Base-by-base conservation (phyloP, 1,140 invertebrate species). In the Diorhabda sublineata region DNA sequence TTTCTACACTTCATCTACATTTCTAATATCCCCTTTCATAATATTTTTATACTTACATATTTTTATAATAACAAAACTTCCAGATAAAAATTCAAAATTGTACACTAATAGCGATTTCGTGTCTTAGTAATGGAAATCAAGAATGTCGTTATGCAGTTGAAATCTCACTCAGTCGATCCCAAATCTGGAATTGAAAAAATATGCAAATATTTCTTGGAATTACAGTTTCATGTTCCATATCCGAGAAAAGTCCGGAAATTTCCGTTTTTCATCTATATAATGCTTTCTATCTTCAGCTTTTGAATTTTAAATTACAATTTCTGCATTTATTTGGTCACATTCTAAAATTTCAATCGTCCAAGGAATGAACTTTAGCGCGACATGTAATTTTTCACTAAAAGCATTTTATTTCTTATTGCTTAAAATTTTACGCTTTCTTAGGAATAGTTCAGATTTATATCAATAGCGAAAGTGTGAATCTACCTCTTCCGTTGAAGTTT, bases 201-300 rank as follows among this genome's bases (percentile, higher is more conserved):
- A 62, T 62, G 61, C 61, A 62, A 62, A 62, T 62, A 62, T 62
- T 44, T 9, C 43, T 11, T 62, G n/a, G 61, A 62, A 62, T 62
- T 62, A 44, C 61, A 44, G 61, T 62, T 62, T 43, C 61, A 62
- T 62, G 9, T 44, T 43, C 43, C 3, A 52, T 52, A 8, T 52
- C 47, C 8, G 43, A 11, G 44, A 5, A 11, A 42, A 62, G 43
- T 42, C 42, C 43, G 3, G 61, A 62, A 43, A 62, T 62, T 62
- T 62, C 43, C 61, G 42, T 45, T 62, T 62, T 11, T n/a, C 42
- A 43, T 52, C 6, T 8, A 8, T n/a, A 44, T 62, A 62, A 44
- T 62, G 61, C 61, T 43, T 62, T 62, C 47, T 62, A 62, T 62
- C 61, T 62, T n/a, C 45, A 5, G 42, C 61, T 44, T 62, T 62